Percentiles rank a stretch among this genome's conserved stretches.
phyloP scores from a whole-genome alignment of 2,797 vertebrate species.

The Forpus xanthops region DNA sequence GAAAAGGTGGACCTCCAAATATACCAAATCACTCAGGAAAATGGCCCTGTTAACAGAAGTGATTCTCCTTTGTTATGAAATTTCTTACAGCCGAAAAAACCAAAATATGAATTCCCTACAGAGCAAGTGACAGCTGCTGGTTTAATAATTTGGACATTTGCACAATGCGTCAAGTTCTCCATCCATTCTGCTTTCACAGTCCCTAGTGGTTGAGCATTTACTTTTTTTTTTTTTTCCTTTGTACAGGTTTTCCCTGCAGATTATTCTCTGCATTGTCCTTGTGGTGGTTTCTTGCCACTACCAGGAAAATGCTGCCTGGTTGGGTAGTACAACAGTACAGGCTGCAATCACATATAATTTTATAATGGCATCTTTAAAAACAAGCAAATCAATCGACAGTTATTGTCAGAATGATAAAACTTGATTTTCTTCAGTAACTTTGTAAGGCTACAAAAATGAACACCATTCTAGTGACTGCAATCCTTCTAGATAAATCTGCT shows the following conservation, averaged over 20 bases:
- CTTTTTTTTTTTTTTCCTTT: not conserved
- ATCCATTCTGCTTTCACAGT: not conserved
- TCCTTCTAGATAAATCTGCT: not conserved
- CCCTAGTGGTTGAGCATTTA: not conserved
- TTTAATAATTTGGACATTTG: not conserved
- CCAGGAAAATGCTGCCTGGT: not conserved
- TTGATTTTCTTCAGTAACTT: not conserved
- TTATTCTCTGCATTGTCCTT: not conserved
- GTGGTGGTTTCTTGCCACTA: not conserved
- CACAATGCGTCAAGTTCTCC: rapidly evolving
- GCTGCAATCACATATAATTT: not conserved
- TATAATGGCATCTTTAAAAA: not conserved
- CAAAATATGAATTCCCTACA: not conserved
- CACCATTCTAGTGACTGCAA: not conserved
- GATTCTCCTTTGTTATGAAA: not conserved
- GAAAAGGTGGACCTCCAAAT: not conserved
- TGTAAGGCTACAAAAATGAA: not conserved
- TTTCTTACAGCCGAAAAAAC: not conserved
- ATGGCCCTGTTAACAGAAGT: not conserved
- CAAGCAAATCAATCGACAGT: not conserved
- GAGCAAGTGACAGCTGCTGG: not conserved
- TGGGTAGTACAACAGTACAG: not conserved
- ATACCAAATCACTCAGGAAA: not conserved
- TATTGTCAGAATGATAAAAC: not conserved
- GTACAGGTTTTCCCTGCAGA: not conserved